These are phyloP conservation scores for Aelia acuminata DNA, from an alignment of 2,888 invertebrate genomes.

Conservation along the genomic window DNA sequence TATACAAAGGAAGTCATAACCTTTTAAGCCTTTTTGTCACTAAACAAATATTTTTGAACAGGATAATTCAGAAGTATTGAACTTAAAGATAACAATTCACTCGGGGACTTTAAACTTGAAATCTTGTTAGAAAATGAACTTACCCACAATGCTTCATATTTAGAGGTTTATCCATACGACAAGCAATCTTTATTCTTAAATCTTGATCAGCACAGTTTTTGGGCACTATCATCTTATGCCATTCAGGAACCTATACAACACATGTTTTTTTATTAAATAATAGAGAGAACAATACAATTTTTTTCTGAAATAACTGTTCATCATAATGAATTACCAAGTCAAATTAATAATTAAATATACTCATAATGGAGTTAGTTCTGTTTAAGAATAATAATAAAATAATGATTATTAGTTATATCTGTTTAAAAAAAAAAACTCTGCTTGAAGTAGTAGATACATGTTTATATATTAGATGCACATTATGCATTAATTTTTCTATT, in stretches of 20 bases:
- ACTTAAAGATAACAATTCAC: no score
- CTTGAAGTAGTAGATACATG: no score
- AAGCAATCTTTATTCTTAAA: constrained; percentile 95
- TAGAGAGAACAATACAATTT: neutral
- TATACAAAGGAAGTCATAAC: no score
- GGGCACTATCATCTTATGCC: constrained; percentile 97
- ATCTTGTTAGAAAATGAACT: constrained; percentile 68
- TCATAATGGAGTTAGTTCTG: neutral
- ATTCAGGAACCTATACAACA: constrained; percentile 85
- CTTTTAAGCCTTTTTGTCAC: no score
- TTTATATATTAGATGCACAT: no score
- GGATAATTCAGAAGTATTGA: no score
- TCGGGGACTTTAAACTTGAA: no score
- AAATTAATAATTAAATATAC: neutral
- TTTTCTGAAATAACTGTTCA: neutral
- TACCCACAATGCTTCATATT: constrained; percentile 99
- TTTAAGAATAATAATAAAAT: no score
- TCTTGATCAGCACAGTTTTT: constrained; percentile 97
- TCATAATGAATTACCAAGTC: neutral
- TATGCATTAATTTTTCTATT: no score
- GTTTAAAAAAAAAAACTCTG: no score
- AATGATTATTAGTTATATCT: no score
- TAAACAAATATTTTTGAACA: no score
- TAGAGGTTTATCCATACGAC: constrained; percentile 97
- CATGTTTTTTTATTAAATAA: neutral